phyloP scores from a whole-genome alignment of 2,113 vertebrate species.

The Micromys minutus region DNA sequence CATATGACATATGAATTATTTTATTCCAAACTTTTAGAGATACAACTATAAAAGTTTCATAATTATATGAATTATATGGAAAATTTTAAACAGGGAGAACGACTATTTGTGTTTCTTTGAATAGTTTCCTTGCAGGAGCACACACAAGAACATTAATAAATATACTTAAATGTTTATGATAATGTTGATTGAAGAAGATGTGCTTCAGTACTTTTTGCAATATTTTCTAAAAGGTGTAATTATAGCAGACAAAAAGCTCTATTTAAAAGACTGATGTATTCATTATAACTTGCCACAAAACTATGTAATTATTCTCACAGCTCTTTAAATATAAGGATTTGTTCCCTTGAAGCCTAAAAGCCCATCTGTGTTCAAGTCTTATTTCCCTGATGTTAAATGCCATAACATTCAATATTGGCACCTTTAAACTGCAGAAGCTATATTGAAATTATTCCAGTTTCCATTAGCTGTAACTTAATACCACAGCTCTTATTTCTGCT shows the following conservation, averaged over 20 bases:
- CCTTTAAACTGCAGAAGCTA: conserved; percentile 42
- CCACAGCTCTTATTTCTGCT: not conserved
- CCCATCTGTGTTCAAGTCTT: conserved; percentile 71
- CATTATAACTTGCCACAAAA: conserved; percentile 66
- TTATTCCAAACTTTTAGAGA: conserved; percentile 7
- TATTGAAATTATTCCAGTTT: conserved; percentile 62
- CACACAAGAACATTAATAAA: conserved; percentile 55
- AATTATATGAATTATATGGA: conserved; percentile 23
- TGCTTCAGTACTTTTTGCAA: conserved; percentile 43
- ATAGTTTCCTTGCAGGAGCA: not conserved
- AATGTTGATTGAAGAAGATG: conserved; percentile 41
- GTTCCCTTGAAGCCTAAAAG: conserved; percentile 74
- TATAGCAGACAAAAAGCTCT: conserved; percentile 73
- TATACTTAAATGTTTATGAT: conserved; percentile 47
- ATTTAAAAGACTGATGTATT: conserved; percentile 70
- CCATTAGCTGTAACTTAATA: conserved; percentile 22
- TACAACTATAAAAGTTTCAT: conserved; percentile 46
- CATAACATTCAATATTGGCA: conserved; percentile 39
- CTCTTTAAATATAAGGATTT: conserved; percentile 81
- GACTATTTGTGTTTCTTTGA: conserved; percentile 14
- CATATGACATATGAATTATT: not conserved
- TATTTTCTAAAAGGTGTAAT: conserved; percentile 68
- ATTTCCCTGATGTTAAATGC: conserved; percentile 72
- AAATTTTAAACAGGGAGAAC: not conserved
- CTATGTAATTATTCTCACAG: conserved; percentile 78